These are phyloP conservation scores for Petrocephalus schoutedeni DNA, from an alignment of 2,797 vertebrate genomes.

Conservation along the genomic window DNA sequence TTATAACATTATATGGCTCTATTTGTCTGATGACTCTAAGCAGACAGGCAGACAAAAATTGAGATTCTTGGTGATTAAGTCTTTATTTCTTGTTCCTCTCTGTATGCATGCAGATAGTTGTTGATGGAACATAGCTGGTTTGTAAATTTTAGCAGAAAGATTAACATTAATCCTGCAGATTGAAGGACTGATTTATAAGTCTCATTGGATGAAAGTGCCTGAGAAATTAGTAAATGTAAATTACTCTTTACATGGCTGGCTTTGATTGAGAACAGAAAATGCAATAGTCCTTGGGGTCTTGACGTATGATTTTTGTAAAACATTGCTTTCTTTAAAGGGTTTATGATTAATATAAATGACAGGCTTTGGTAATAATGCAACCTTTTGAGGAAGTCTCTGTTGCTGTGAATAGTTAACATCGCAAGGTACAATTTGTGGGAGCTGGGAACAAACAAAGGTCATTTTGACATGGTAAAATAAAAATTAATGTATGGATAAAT, in stretches of 20 bases:
- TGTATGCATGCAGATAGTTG: background rate
- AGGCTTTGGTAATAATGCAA: background rate
- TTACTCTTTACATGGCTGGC: background rate
- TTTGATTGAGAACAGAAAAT: slow-evolving; percentile 36
- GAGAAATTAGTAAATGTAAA: background rate
- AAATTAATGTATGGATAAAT: background rate
- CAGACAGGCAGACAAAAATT: background rate
- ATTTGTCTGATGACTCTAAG: background rate
- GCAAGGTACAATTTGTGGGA: background rate
- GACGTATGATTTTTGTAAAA: background rate
- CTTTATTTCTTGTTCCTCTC: background rate
- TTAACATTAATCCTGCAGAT: background rate
- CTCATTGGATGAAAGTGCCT: background rate
- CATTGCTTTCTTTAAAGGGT: background rate
- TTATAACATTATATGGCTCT: background rate
- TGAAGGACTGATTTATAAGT: background rate
- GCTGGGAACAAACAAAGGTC: background rate
- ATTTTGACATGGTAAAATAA: background rate
- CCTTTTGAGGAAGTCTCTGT: background rate
- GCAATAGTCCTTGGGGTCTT: background rate
- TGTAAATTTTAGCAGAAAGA: too few species aligned
- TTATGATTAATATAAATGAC: background rate
- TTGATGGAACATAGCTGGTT: background rate
- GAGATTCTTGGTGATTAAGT: background rate
- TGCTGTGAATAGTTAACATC: background rate